Base-by-base conservation (phyloP, 2,888 invertebrate species). In the Arrhopalites spinosus region DNA sequence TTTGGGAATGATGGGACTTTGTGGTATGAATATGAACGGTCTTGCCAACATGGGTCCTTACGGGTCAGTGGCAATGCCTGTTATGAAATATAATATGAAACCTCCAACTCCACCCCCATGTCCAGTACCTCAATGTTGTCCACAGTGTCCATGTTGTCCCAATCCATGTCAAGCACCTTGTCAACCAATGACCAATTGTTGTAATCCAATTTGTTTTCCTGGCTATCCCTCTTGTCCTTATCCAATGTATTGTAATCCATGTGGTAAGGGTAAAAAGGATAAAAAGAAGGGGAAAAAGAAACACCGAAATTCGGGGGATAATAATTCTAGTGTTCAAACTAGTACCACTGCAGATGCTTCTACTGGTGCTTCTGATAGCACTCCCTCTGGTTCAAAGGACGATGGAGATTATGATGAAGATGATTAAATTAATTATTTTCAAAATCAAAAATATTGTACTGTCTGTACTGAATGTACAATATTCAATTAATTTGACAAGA, bases 1-100 rank as follows among this genome's bases (percentile, higher is more conserved):
- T 59, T 13, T 45, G 15, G 69, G 67, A 43, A 63, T 74, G 50
- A 50, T 69, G 56, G 74, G 74, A 0, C 45, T 74, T 1, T 68
- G 74, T 74, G 74, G 74, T 20, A 56, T 67, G 56, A 74, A 74
- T 59, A 67, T 74, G 67, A 67, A 67, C 13, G 74, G 74, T 5
- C 45, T 74, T 8, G 59, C 74, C 1, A 45, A 50, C 15, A 74
- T 74, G 74, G 74, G 74, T 11, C 74, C 74, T 7, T 74, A 68
- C 30, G 73, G 73, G 1, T 27, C 74, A 11, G 36, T 67, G 7
- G 66, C 66, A 0, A 66, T 68, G 56, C 74, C 74, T 1, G 25
- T 59, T 25, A 23, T 25, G 25, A 50, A 50, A n/a, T 59, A 27
- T 23, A 1, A 50, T n/a, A 2, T 8, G 3, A 25, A 59, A 59